phyloP scores from a whole-genome alignment of 1,140 invertebrate genomes.

The Saccostrea echinata region DNA sequence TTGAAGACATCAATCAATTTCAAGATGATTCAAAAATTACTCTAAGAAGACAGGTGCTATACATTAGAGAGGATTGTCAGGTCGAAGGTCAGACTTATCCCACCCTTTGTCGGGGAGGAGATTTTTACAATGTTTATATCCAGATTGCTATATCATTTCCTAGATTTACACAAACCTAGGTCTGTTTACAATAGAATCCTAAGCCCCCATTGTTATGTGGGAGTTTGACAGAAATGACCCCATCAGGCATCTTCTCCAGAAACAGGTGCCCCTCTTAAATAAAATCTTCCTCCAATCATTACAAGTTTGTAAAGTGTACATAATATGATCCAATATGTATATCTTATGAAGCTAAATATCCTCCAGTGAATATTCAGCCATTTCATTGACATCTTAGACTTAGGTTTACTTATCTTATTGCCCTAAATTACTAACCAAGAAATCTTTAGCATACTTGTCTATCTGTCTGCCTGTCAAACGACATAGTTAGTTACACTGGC shows the following conservation, averaged over 20 bases:
- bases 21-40: background rate
- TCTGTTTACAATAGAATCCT: constrained; percentile 8
- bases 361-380: too few species aligned
- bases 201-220: constrained; percentile 6
- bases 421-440: too few species aligned
- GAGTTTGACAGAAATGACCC: background rate
- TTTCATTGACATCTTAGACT: too few species aligned
- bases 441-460: too few species aligned
- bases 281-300: background rate
- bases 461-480: too few species aligned
- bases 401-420: too few species aligned
- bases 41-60: background rate
- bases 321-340: too few species aligned
- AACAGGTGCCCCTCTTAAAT: constrained; percentile 5
- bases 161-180: background rate
- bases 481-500: too few species aligned
- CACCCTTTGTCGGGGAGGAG: background rate
- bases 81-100: background rate
- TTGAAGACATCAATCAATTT: background rate
- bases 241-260: background rate
- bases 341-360: too few species aligned
- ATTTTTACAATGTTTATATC: constrained; percentile 30
- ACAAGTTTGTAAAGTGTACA: background rate
- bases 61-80: background rate
- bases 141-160: constrained; percentile 19